Evolutionary conservation across 2,113 vertebrate species (phyloP).

Genomic region (Synodontis membranacea): DNA sequence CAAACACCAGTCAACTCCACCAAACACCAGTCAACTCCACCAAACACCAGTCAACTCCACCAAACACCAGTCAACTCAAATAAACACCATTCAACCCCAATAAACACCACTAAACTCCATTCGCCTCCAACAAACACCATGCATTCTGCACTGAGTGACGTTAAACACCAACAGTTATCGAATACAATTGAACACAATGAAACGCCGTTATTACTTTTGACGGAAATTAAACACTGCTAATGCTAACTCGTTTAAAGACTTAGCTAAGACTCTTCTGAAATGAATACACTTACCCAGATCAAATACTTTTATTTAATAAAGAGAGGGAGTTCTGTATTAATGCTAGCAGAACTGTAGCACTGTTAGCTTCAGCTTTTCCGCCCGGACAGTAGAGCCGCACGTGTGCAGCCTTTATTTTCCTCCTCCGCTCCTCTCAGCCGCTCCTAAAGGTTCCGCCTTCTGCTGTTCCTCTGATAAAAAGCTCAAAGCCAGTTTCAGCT

Average conservation of each 20-base stretch:
- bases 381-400: not conserved
- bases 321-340: too few species aligned
- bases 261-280: too few species aligned
- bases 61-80: not conserved
- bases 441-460: constrained; percentile 31
- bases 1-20: not conserved
- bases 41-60: not conserved
- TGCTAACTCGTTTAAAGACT: not conserved
- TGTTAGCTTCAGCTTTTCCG: not conserved
- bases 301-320: not conserved
- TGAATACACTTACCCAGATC: not conserved
- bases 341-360: not conserved
- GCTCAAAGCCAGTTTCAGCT: not conserved
- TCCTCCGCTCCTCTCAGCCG: not conserved
- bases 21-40: not conserved
- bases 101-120: not conserved
- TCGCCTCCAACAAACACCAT: not conserved
- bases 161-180: too few species aligned
- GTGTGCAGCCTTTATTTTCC: not conserved
- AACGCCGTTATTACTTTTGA: not conserved
- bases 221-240: not conserved
- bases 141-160: too few species aligned
- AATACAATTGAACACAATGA: not conserved
- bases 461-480: not conserved
- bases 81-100: not conserved